Conservation (phyloP, 1,140 invertebrate species). For the Conus betulinus region DNA sequence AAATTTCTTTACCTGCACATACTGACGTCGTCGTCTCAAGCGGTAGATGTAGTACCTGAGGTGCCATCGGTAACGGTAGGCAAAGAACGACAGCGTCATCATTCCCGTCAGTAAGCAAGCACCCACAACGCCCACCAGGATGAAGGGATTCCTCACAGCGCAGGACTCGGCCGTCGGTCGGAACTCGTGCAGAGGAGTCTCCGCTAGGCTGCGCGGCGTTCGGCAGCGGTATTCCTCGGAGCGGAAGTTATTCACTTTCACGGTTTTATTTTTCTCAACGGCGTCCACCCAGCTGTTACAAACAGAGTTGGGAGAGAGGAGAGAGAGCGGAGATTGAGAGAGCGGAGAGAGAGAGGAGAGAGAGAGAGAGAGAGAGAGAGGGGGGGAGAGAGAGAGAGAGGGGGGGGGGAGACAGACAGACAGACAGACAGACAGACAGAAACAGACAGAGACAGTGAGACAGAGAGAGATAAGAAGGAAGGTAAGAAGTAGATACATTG, state of each 20-base stretch:
- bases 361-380: too few species aligned
- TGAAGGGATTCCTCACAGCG: not conserved
- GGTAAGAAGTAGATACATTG: too few species aligned
- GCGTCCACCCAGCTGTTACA: conserved; percentile 18
- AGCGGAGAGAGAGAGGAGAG: too few species aligned
- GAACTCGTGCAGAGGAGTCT: conserved; percentile 1
- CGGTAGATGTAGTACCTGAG: conserved; percentile 29
- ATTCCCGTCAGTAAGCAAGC: not conserved
- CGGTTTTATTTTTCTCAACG: not conserved
- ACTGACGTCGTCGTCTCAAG: not conserved
- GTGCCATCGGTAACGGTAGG: conserved; percentile 28
- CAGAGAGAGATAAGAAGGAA: too few species aligned
- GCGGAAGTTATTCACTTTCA: not conserved
- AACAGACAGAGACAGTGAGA: too few species aligned
- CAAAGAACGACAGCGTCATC: not conserved
- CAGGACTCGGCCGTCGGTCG: conserved; percentile 16
- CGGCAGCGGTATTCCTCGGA: conserved; percentile 10
- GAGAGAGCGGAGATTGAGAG: too few species aligned
- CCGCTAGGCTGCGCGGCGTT: not conserved
- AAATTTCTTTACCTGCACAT: not conserved
- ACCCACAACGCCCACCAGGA: not conserved
- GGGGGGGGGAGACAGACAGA: too few species aligned
- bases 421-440: too few species aligned
- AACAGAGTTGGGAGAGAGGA: too few species aligned
- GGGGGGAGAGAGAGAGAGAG: too few species aligned